Percentiles rank a stretch among this genome's conserved stretches.
phyloP scores from a whole-genome alignment of 2,113 vertebrate species.

The Oreochromis spilurus region DNA sequence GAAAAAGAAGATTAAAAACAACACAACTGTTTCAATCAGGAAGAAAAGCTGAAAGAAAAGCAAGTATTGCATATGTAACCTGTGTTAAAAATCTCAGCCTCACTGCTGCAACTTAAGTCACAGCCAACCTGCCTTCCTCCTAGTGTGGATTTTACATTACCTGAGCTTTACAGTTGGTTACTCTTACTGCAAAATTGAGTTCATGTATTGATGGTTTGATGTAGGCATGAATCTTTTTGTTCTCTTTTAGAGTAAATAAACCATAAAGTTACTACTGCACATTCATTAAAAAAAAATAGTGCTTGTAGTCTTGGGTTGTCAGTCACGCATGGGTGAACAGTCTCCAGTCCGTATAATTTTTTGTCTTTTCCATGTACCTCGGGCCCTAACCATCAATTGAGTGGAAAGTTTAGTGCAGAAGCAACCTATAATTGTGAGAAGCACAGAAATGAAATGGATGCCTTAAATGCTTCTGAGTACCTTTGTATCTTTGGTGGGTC shows the following conservation, averaged over 20 bases:
- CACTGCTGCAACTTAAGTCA: not conserved
- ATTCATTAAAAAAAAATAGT: not conserved
- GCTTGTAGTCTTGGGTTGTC: not conserved
- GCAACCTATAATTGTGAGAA: not conserved
- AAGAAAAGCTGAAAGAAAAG: not conserved
- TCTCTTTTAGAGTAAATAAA: not conserved
- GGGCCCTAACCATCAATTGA: constrained; percentile 6
- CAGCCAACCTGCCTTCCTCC: rapidly evolving
- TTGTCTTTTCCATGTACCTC: not conserved
- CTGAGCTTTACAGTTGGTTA: not conserved
- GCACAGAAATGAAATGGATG: not conserved
- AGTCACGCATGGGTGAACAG: not conserved
- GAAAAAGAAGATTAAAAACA: not conserved
- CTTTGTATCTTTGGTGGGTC: not conserved
- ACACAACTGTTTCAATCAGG: not conserved
- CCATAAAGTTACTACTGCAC: not conserved
- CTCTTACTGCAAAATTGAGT: not conserved
- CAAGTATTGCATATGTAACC: not conserved
- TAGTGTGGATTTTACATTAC: not conserved
- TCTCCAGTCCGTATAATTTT: not conserved
- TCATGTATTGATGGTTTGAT: not conserved
- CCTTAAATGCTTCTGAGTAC: not conserved
- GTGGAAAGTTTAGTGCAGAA: not conserved
- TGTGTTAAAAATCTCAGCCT: not conserved
- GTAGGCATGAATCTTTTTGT: not conserved